Base-by-base conservation (phyloP, 2,888 invertebrate species). In the Drosophila colorata region DNA sequence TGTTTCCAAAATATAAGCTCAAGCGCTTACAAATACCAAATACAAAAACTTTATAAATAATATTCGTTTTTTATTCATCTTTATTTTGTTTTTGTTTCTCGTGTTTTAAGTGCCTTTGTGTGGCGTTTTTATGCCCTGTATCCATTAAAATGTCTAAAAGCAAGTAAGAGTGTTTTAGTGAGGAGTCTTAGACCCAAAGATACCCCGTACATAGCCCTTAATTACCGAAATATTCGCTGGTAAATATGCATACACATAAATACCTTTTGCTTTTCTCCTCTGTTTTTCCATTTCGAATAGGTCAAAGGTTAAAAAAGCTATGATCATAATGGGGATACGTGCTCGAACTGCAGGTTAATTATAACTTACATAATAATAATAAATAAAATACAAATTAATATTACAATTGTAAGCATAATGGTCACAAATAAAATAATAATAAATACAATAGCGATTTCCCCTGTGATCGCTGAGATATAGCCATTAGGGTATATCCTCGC, bases 1-100 rank as follows among this genome's bases (percentile, higher is more conserved):
- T 53, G 43, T 63, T 60, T 33, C 41, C 40, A 55, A 73, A 52
- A 56, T 43, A 38, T 11, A 31, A 33, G 9, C 35, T 13, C 25
- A 23, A 49, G 23, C 38, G 40, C 18, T 33, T 41, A 37, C 41
- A 48, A 63, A 53, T 55, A n/a, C 44, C 14, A 47, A 48, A 44
- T n/a, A 57, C 38, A 64, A 68, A 37, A 48, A 18, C 18, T 46
- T 48, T 14, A 48, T 46, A 33, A 64, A 69, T 52, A 40, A 38
- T 55, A 46, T 35, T 51, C 16, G 13, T 60, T 40, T n/a, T 46
- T 28, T 28, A 28, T 28, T 28, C 14, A 25, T 51, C 2, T 28
- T 28, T 2, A 9, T 28, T 28, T 28, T 28, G 6, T 51, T 48
- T 64, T 72, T 53, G 48, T 65, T 58, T 44, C 9, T 43, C 43